Evolutionary conservation across 1,140 invertebrate genomes (phyloP).

Genomic region (Tribolium madens): DNA sequence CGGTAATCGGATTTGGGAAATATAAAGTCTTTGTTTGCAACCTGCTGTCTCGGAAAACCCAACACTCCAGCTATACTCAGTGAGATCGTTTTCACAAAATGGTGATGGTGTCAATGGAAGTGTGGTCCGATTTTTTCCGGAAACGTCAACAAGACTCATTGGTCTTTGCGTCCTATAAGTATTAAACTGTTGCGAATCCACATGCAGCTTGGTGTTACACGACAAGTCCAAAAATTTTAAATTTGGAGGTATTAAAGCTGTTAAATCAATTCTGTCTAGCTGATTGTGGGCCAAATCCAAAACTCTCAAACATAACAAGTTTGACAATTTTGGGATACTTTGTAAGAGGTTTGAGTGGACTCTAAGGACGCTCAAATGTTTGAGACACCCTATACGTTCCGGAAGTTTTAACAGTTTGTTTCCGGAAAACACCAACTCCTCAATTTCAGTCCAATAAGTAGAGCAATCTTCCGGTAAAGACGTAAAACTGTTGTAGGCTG

Average conservation of each 20-base stretch:
- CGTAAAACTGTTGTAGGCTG: conserved; percentile 83
- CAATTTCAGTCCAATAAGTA: conserved; percentile 80
- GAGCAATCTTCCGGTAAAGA: conserved; percentile 81
- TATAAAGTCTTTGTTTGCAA: conserved; percentile 76
- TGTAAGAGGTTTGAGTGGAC: conserved; percentile 85
- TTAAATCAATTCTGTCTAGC: conserved; percentile 81
- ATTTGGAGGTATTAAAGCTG: conserved; percentile 81
- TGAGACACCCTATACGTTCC: conserved; percentile 78
- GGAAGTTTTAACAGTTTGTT: conserved; percentile 83
- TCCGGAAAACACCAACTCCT: conserved; percentile 85
- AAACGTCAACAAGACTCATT: conserved; percentile 85
- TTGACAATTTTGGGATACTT: conserved; percentile 80
- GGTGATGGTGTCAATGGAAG: conserved; percentile 74
- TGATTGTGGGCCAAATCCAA: conserved; percentile 88
- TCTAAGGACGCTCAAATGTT: conserved; percentile 79
- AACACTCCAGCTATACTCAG: conserved; percentile 78
- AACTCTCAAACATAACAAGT: conserved; percentile 80
- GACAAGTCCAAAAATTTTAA: conserved; percentile 88
- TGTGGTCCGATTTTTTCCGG: conserved; percentile 78
- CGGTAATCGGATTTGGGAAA: conserved; percentile 81
- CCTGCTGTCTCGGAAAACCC: conserved; percentile 89
- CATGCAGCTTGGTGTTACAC: conserved; percentile 82
- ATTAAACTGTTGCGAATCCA: conserved; percentile 84
- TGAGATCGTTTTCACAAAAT: conserved; percentile 70
- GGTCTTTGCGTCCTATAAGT: conserved; percentile 81